Percentiles rank a stretch among this genome's conserved stretches.
These are phyloP conservation scores for Athene cunicularia DNA, from an alignment of 2,113 vertebrate species.

Conservation along the genomic window DNA sequence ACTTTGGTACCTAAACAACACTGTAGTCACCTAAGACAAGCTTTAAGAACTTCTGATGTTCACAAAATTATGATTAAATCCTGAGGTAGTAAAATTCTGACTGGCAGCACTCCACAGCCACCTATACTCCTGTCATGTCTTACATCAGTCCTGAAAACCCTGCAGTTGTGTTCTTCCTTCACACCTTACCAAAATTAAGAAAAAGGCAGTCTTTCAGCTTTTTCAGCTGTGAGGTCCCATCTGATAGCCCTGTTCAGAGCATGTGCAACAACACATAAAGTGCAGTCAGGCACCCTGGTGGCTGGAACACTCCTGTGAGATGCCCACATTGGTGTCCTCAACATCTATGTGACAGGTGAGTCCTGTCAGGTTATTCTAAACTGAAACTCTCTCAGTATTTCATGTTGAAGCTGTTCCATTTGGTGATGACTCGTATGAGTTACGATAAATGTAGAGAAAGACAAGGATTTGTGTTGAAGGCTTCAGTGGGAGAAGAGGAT, in stretches of 20 bases:
- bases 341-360: background rate
- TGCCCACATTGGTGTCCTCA: background rate
- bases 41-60: background rate
- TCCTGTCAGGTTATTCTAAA: background rate
- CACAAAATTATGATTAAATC: background rate
- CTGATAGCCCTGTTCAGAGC: background rate
- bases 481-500: background rate
- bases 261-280: background rate
- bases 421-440: background rate
- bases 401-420: background rate
- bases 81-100: background rate
- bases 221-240: background rate
- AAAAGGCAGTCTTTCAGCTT: background rate
- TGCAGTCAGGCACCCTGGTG: fast-evolving
- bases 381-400: background rate
- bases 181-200: background rate
- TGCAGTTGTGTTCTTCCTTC: background rate
- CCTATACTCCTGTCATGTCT: background rate
- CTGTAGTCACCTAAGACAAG: background rate
- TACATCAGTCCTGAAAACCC: background rate
- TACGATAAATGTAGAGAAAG: background rate
- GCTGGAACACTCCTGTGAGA: background rate
- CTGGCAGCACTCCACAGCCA: background rate
- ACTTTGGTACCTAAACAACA: background rate
- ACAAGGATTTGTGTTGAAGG: background rate